phyloP scores from a whole-genome alignment of 2,888 invertebrate genomes.

The Plebejus argus region DNA sequence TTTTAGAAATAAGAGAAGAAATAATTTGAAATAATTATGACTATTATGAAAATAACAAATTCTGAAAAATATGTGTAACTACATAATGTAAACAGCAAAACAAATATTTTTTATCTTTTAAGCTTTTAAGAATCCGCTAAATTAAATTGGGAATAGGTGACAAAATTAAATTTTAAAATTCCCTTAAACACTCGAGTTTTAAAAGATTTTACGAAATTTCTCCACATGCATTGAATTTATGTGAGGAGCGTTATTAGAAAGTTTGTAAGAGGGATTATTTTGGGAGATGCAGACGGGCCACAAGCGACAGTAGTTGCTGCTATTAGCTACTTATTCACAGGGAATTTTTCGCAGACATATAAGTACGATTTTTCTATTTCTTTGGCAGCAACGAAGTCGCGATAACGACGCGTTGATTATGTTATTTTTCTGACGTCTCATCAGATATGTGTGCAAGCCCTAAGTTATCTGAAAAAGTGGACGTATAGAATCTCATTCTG shows the following conservation, averaged over 20 bases:
- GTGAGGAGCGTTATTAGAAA: conserved; percentile 67
- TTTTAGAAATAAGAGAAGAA: too few species aligned
- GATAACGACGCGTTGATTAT: neutral
- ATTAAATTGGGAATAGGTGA: conserved; percentile 1
- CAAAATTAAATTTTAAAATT: conserved; percentile 55
- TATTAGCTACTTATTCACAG: neutral
- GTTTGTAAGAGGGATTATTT: conserved; percentile 60
- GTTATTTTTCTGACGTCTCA: neutral
- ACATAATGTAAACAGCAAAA: neutral
- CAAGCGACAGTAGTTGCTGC: neutral
- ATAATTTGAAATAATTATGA: too few species aligned
- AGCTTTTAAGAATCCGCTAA: neutral
- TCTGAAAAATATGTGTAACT: too few species aligned
- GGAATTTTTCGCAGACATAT: neutral
- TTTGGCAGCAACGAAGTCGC: neutral
- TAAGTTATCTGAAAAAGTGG: neutral
- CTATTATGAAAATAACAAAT: too few species aligned
- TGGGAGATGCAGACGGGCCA: neutral
- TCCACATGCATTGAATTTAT: conserved; percentile 73
- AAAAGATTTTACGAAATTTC: conserved; percentile 60
- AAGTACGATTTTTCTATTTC: neutral
- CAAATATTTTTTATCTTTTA: too few species aligned
- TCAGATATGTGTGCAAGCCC: neutral
- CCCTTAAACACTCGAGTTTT: conserved; percentile 60
- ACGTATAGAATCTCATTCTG: too few species aligned